phyloP scores from a whole-genome alignment of 2,797 vertebrate genomes.

The Megaceryle alcyon region DNA sequence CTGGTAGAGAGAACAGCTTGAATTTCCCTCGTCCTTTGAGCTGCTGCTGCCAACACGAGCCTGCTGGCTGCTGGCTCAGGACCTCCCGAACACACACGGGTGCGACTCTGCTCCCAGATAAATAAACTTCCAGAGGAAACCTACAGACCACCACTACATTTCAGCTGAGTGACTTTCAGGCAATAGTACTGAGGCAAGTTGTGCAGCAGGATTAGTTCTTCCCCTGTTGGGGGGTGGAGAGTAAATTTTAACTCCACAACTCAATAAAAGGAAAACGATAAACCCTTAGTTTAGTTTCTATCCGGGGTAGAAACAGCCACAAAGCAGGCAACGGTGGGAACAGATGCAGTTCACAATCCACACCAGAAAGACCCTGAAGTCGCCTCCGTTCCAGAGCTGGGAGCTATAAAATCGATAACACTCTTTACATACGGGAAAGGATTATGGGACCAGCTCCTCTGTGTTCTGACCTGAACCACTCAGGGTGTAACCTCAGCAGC shows the following conservation, averaged over 20 bases:
- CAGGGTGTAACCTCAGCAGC: background rate
- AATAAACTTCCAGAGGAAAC: accelerated
- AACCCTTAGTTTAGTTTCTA: background rate
- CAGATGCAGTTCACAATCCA: background rate
- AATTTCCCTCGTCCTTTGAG: background rate
- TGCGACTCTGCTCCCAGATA: background rate
- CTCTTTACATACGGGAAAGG: accelerated
- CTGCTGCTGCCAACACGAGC: accelerated
- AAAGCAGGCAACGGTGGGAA: background rate
- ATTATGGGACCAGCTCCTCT: background rate
- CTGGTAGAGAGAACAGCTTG: accelerated
- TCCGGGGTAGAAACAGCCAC: background rate
- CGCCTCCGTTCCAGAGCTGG: background rate
- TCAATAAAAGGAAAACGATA: background rate
- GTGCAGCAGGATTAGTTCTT: background rate
- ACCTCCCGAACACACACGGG: accelerated
- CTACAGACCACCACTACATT: accelerated
- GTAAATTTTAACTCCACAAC: background rate
- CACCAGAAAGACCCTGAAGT: background rate
- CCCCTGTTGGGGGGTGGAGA: background rate
- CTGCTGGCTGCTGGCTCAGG: accelerated
- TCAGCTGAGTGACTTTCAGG: background rate
- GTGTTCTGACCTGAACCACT: accelerated
- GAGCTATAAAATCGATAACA: background rate
- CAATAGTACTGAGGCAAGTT: accelerated